Conservation (phyloP, 2,888 invertebrate genomes). For the Leucozona laternaria region DNA sequence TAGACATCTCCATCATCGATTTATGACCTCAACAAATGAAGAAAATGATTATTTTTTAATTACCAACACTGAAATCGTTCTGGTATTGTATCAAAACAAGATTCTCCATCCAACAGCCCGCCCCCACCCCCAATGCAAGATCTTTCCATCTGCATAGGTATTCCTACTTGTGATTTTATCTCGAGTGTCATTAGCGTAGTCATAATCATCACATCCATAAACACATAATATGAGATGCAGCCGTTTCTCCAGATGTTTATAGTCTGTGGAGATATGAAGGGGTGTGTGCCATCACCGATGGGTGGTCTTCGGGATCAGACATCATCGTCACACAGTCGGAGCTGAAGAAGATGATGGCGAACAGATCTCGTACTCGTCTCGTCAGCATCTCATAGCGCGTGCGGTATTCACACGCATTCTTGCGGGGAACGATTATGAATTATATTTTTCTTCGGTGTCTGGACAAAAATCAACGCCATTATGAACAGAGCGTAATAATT, state of each 20-base stretch:
- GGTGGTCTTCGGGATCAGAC: conserved; percentile 61
- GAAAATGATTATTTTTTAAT: too few species aligned
- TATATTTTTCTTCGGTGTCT: conserved; percentile 52
- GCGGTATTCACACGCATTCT: conserved; percentile 71
- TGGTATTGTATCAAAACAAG: neutral
- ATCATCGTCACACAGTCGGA: neutral
- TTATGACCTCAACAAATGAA: too few species aligned
- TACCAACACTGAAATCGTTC: too few species aligned
- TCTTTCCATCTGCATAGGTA: neutral
- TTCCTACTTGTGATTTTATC: conserved; percentile 13
- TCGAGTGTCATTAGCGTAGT: conserved; percentile 65
- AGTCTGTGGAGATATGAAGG: conserved; percentile 26
- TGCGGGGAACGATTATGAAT: conserved; percentile 56
- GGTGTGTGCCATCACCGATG: conserved; percentile 31
- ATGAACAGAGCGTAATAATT: conserved; percentile 61
- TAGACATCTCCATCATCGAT: too few species aligned
- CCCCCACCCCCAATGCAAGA: neutral
- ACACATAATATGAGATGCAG: conserved; percentile 42
- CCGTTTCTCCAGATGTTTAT: conserved; percentile 54
- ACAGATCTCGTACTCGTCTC: conserved; percentile 44
- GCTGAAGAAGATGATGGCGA: neutral
- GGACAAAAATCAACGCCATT: conserved; percentile 59
- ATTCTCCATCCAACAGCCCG: neutral
- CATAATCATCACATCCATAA: conserved; percentile 73
- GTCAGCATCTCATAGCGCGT: conserved; percentile 49